Evolutionary conservation across 1,140 invertebrate genomes (phyloP).

Genomic region (Drosophila oshimai): DNA sequence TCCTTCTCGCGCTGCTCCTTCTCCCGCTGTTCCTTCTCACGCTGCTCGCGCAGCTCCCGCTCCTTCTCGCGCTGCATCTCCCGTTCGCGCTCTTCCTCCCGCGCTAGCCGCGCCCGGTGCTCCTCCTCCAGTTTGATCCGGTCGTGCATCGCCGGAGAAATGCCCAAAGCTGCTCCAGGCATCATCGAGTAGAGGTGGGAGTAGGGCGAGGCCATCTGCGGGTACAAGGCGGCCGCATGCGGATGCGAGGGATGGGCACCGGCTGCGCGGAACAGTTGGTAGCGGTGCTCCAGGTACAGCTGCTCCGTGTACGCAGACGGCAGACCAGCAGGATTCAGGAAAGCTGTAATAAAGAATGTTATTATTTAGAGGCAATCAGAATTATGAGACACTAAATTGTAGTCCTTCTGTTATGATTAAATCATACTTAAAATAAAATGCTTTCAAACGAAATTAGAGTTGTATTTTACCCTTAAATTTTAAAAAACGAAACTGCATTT

Average conservation of each 20-base stretch:
- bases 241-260: constrained; percentile 78
- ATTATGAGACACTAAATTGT: too few relatives aligned
- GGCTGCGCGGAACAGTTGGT: constrained; percentile 85
- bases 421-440: too few relatives aligned
- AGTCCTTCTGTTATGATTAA: too few relatives aligned
- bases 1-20: constrained; percentile 79
- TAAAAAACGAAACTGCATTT: too few relatives aligned
- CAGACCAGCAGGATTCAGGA: constrained; percentile 83
- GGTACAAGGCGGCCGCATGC: constrained; percentile 78
- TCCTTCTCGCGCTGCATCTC: constrained; percentile 84
- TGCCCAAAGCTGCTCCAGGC: constrained; percentile 83
- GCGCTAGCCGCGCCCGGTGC: constrained; percentile 84
- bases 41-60: constrained; percentile 82
- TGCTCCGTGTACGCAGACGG: constrained; percentile 86
- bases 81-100: constrained; percentile 85
- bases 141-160: constrained; percentile 85
- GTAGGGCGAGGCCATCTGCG: constrained; percentile 85
- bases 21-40: constrained; percentile 82
- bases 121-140: constrained; percentile 87
- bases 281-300: constrained; percentile 89
- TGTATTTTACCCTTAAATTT: too few relatives aligned
- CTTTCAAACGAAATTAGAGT: too few relatives aligned
- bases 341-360: constrained; percentile 26
- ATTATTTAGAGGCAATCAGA: too few relatives aligned
- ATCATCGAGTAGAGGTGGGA: constrained; percentile 85